Percentiles rank a stretch among this genome's conserved stretches.
phyloP scores from a whole-genome alignment of 2,113 vertebrate species.

The Falcunculus frontatus region DNA sequence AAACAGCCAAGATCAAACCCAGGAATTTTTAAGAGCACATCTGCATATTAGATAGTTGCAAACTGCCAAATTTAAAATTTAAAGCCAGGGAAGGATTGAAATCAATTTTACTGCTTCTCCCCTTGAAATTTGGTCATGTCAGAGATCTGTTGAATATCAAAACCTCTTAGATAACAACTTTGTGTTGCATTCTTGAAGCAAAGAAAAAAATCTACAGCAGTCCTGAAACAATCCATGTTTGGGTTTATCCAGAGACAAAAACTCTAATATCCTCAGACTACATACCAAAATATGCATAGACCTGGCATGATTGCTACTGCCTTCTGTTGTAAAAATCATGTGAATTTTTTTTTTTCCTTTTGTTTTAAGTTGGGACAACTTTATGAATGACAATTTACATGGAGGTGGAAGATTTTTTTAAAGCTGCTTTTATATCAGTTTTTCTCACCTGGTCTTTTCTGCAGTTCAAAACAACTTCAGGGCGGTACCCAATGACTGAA shows the following conservation, averaged over 20 bases:
- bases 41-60: constrained; percentile 22
- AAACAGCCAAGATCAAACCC: constrained; percentile 27
- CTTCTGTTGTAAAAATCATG: background rate
- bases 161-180: background rate
- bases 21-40: constrained; percentile 44
- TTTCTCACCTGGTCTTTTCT: background rate
- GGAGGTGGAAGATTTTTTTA: background rate
- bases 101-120: background rate
- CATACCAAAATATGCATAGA: background rate
- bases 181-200: background rate
- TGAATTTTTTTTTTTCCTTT: background rate
- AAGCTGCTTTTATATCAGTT: background rate
- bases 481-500: background rate
- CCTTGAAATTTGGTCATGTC: background rate
- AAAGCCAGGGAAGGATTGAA: background rate
- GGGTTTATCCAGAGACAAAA: background rate
- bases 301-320: background rate
- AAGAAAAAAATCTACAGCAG: background rate
- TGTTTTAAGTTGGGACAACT: background rate
- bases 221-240: background rate
- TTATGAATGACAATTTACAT: background rate
- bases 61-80: background rate
- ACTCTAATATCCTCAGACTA: background rate
- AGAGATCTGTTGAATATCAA: background rate
- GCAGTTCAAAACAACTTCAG: background rate